Evolutionary conservation across 2,113 vertebrate species (phyloP).

Genomic region (Nothoprocta pentlandii): DNA sequence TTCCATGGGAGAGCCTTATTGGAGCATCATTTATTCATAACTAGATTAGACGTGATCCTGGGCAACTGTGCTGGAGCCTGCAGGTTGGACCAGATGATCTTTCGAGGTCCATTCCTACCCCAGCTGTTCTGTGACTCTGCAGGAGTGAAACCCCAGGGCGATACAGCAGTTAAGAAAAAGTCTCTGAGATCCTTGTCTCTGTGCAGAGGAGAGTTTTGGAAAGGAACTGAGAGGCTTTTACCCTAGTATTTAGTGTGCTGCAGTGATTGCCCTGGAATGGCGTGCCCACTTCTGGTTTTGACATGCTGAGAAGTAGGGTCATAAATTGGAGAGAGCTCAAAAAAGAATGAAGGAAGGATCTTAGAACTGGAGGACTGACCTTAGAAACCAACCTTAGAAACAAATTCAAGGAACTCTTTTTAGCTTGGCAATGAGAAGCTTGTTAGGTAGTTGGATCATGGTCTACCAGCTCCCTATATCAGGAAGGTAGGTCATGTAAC

Average conservation of each 20-base stretch:
- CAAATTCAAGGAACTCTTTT: slow-evolving; percentile 6
- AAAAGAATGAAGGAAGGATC: neutral
- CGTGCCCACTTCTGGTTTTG: neutral
- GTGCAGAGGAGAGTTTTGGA: neutral
- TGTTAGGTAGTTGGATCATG: neutral
- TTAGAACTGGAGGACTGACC: neutral
- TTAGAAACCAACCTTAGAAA: slow-evolving; percentile 3
- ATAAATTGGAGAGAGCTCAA: neutral
- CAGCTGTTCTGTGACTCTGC: neutral
- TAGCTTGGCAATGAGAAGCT: neutral
- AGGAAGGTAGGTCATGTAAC: slow-evolving; percentile 32
- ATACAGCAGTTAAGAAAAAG: neutral
- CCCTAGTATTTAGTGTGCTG: neutral
- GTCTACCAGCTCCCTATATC: neutral
- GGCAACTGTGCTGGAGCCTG: neutral
- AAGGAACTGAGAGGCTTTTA: neutral
- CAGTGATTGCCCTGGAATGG: neutral
- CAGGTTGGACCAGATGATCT: neutral
- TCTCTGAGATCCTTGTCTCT: neutral
- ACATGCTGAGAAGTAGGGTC: neutral
- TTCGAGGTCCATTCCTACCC: neutral
- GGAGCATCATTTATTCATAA: neutral
- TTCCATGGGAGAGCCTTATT: neutral
- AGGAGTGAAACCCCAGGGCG: neutral
- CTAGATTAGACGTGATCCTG: neutral